Evolutionary conservation across 37 sponge, comb jelly and placozoan genomes (phyloP), one percentile per base, ranked within the genome.

Genomic region (Cladorhizidae sp.): DNA sequence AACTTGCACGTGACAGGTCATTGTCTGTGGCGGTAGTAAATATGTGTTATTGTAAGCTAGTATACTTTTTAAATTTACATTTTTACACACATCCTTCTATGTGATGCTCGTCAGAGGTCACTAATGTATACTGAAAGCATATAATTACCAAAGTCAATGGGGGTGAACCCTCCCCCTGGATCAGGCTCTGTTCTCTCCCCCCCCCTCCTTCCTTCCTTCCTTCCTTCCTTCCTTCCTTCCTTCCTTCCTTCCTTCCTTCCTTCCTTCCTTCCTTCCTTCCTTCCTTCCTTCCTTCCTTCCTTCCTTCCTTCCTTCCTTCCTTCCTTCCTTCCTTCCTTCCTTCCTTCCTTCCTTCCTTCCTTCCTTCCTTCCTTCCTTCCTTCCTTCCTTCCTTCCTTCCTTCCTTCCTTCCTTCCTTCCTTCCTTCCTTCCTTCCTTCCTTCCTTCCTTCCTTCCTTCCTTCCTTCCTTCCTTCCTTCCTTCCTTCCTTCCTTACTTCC

Each of bases 201-300:
- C 63, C 78, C 63, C 78, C 63, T 67, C 63, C 65, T 77, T 67
- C 63, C 78, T 77, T 67, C 63, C 78, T 77, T 67, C 63, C 78
- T 77, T 67, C 40, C 78, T 77, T 67, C 63, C 78, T 77, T 67
- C 40, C 78, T 77, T 67, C 63, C 78, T 77, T 67, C 56, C 78
- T 77, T 67, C 63, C 78, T 77, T 67, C 63, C 78, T 77, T 67
- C 63, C 78, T 77, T 49, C 63, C 78, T 77, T 67, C 63, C 78
- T 77, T 67, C 63, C 78, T 77, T 67, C 63, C 78, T 63, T 67
- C 63, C 78, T 77, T 67, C 63, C 78, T 63, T 67, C 63, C 78
- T 77, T 67, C 63, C 78, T 63, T 67, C 63, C 78, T 77, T 67
- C 63, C 78, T 77, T 67, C 63, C 78, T 67, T 38, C 31, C 67